These are phyloP conservation scores for Maconellicoccus hirsutus DNA, from an alignment of 1,140 invertebrate species.

Conservation along the genomic window DNA sequence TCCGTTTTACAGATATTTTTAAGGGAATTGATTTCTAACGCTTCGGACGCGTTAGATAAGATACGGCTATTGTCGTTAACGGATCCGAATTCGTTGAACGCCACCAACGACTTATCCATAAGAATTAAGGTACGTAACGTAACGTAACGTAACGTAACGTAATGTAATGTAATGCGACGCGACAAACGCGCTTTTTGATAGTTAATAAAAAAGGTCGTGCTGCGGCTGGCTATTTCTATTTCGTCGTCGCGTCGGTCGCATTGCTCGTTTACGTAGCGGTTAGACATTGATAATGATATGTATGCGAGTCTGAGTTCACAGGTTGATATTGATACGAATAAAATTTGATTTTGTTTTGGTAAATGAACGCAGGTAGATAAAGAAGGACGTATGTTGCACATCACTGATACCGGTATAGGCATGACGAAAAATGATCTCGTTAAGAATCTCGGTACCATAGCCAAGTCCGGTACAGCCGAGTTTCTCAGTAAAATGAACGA, in stretches of 20 bases:
- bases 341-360: no score
- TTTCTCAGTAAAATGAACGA: slow-evolving; percentile 92
- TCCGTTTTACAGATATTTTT: slow-evolving; percentile 84
- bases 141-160: background rate
- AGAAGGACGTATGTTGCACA: slow-evolving; percentile 85
- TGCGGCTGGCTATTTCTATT: no score
- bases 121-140: slow-evolving; percentile 60
- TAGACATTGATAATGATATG: no score
- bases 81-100: slow-evolving; percentile 59
- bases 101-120: slow-evolving; percentile 74
- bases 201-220: no score
- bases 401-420: slow-evolving; percentile 94
- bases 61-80: slow-evolving; percentile 87
- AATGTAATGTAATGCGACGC: no score
- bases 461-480: slow-evolving; percentile 97
- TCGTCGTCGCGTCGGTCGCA: no score
- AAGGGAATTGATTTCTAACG: slow-evolving; percentile 93
- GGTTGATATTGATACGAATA: no score
- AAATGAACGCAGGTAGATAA: slow-evolving; percentile 82
- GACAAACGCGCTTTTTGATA: no score
- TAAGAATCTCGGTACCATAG: slow-evolving; percentile 96
- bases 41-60: slow-evolving; percentile 90
- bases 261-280: no score
- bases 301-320: no score
- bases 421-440: slow-evolving; percentile 95